phyloP scores from a whole-genome alignment of 1,140 invertebrate genomes.

The Caerostris extrusa region DNA sequence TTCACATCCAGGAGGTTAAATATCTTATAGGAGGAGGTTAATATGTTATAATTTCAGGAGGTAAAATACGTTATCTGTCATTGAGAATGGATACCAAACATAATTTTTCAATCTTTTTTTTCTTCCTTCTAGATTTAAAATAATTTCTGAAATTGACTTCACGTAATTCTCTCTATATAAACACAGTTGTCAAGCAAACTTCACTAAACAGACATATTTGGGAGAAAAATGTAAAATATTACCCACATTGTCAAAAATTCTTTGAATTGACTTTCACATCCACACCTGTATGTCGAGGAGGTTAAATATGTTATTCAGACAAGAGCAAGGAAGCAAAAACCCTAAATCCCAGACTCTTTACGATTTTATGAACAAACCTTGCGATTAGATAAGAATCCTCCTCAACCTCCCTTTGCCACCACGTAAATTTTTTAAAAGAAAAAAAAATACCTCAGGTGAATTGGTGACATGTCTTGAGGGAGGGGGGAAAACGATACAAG shows the following conservation, averaged over 20 bases:
- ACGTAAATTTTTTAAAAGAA: neutral
- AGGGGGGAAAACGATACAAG: neutral
- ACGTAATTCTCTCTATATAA: no score
- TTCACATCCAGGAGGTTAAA: no score
- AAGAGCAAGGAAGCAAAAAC: slow-evolving; percentile 52
- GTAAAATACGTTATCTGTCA: no score
- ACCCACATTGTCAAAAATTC: neutral
- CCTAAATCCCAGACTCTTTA: slow-evolving; percentile 55
- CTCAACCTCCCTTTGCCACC: neutral
- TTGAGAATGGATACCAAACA: no score
- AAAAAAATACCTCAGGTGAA: slow-evolving; percentile 2
- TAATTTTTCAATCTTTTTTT: no score
- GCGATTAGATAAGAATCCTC: slow-evolving; percentile 62
- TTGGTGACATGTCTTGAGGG: neutral
- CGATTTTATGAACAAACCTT: slow-evolving; percentile 70
- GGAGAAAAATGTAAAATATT: neutral
- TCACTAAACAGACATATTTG: no score
- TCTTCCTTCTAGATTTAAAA: no score
- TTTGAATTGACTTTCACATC: neutral
- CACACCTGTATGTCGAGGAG: neutral
- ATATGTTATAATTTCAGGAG: no score
- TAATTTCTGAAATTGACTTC: no score
- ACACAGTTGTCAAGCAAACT: no score
- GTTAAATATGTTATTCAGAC: slow-evolving; percentile 54
- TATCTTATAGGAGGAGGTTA: no score